A percentile compares a stretch with the other conserved stretches of the same genome.
Evolutionary conservation across 2,888 invertebrate species (phyloP).

Genomic region (Zeuzera pyrina): DNA sequence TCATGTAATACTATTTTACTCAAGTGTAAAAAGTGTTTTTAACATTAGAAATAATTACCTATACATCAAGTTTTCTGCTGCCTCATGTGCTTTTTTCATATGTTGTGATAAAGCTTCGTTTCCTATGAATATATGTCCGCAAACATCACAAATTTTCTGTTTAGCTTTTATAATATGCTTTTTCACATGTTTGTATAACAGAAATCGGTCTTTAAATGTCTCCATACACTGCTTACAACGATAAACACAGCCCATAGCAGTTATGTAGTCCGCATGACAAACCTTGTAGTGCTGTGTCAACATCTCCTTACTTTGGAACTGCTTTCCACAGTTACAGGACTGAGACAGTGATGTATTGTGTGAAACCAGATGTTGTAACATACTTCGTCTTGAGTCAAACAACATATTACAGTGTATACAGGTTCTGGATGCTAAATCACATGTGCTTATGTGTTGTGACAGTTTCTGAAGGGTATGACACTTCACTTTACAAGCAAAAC

Average conservation of each 20-base stretch:
- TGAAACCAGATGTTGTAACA: constrained; percentile 43
- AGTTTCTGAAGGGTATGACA: constrained; percentile 42
- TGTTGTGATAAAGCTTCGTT: constrained; percentile 41
- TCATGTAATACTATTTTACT: too few species aligned
- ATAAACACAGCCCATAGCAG: constrained; percentile 37
- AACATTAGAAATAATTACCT: constrained; percentile 27
- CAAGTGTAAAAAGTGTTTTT: too few species aligned
- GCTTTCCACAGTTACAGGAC: constrained; percentile 44
- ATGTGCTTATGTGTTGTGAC: constrained; percentile 48
- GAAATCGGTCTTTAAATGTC: constrained; percentile 43
- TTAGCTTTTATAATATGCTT: constrained; percentile 42
- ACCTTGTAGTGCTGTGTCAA: constrained; percentile 40
- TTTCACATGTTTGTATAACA: constrained; percentile 51
- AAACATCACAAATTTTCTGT: constrained; percentile 47
- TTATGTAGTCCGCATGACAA: constrained; percentile 39
- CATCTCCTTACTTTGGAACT: constrained; percentile 37
- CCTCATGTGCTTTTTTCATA: constrained; percentile 39
- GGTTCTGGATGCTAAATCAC: constrained; percentile 46
- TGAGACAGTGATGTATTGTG: constrained; percentile 29
- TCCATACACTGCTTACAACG: constrained; percentile 55
- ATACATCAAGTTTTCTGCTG: constrained; percentile 29
- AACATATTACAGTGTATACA: constrained; percentile 46
- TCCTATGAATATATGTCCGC: constrained; percentile 42
- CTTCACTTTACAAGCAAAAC: constrained; percentile 51
- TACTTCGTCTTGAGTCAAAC: constrained; percentile 53